Conservation (phyloP, 2,797 vertebrate genomes). For the Corythornis leucogaster region DNA sequence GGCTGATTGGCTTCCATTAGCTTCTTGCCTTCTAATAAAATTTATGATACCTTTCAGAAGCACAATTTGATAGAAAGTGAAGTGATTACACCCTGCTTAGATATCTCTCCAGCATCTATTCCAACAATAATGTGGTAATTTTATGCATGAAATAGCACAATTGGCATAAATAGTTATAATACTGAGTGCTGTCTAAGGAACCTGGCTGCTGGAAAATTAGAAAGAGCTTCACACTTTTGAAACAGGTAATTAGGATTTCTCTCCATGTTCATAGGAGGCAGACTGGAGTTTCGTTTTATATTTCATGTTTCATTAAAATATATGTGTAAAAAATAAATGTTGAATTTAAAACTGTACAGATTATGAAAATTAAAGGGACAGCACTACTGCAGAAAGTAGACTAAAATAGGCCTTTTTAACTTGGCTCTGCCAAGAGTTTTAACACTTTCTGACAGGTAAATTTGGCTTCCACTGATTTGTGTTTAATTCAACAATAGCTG, state of each 20-base stretch:
- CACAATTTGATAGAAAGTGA: constrained; percentile 86
- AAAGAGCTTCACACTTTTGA: constrained; percentile 82
- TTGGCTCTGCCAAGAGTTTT: constrained; percentile 9
- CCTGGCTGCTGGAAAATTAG: constrained; percentile 85
- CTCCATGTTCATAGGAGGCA: constrained; percentile 77
- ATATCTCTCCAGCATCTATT: constrained; percentile 84
- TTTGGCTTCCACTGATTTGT: constrained; percentile 29
- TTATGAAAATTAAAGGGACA: constrained; percentile 77
- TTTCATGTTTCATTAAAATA: constrained; percentile 85
- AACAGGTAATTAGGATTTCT: constrained; percentile 85
- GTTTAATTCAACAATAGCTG: constrained; percentile 55
- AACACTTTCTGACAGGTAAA: constrained; percentile 47
- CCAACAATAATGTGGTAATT: constrained; percentile 86
- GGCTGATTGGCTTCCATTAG: constrained; percentile 85
- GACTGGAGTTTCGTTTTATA: constrained; percentile 79
- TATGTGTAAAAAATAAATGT: constrained; percentile 82
- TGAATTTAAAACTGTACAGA: constrained; percentile 73
- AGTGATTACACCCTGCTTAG: constrained; percentile 86
- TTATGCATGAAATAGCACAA: constrained; percentile 88
- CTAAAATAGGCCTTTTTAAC: constrained; percentile 1
- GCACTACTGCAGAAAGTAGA: neutral
- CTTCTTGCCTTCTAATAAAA: constrained; percentile 87
- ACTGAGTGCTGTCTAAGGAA: constrained; percentile 82
- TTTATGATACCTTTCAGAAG: constrained; percentile 86
- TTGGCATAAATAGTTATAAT: constrained; percentile 87